Percentiles rank a stretch among this genome's conserved stretches.
These are phyloP conservation scores for Drosophila tristis DNA, from an alignment of 1,140 invertebrate genomes.

Conservation along the genomic window DNA sequence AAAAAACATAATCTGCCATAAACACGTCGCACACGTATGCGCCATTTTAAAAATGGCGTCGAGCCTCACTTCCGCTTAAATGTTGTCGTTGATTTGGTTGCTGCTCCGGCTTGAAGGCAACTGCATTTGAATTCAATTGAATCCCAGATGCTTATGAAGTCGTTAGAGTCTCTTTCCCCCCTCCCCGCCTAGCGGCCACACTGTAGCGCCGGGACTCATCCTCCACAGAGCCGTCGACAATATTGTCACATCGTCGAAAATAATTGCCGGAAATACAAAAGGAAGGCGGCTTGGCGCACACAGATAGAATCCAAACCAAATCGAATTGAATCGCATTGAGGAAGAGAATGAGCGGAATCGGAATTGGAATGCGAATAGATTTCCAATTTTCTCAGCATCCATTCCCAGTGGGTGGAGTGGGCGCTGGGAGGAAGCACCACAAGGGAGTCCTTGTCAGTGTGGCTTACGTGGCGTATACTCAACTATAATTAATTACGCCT, in stretches of 20 bases:
- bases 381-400: slow-evolving; percentile 68
- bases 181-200: neutral
- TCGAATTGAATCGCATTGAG: slow-evolving; percentile 52
- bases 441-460: slow-evolving; percentile 54
- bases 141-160: slow-evolving; percentile 70
- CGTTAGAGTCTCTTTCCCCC: slow-evolving; percentile 41
- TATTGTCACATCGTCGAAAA: slow-evolving; percentile 78
- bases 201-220: slow-evolving; percentile 1
- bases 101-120: slow-evolving; percentile 14
- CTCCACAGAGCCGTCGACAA: slow-evolving; percentile 42
- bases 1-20: slow-evolving; percentile 49
- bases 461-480: slow-evolving; percentile 66
- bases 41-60: slow-evolving; percentile 76
- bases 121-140: slow-evolving; percentile 72
- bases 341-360: slow-evolving; percentile 30
- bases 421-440: slow-evolving; percentile 56
- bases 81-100: slow-evolving; percentile 32
- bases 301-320: slow-evolving; percentile 47
- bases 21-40: slow-evolving; percentile 76
- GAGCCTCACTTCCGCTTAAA: slow-evolving; percentile 57
- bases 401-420: neutral
- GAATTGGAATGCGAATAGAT: slow-evolving; percentile 57
- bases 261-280: slow-evolving; percentile 81
- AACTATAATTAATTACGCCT: slow-evolving; percentile 74
- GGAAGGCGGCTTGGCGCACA: slow-evolving; percentile 43